Conservation (phyloP, 2,888 invertebrate genomes). For the Andrena chrysosceles region DNA sequence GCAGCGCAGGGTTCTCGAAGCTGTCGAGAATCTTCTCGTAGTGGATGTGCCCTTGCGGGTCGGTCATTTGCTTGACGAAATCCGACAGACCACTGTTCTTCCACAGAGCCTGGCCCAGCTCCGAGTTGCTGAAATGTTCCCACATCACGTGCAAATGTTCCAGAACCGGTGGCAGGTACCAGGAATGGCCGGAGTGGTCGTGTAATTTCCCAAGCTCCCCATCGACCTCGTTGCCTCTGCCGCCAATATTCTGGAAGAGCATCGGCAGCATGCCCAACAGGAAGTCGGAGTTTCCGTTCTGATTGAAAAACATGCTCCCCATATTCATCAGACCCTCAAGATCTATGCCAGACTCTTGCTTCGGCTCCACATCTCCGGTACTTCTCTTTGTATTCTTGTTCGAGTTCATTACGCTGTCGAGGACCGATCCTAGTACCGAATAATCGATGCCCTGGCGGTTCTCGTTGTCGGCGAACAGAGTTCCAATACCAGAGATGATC, state of each 20-base stretch:
- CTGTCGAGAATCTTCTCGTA: constrained; percentile 91
- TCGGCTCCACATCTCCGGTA: constrained; percentile 38
- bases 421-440: constrained; percentile 73
- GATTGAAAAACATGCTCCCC: constrained; percentile 81
- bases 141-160: constrained; percentile 91
- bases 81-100: constrained; percentile 90
- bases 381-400: constrained; percentile 51
- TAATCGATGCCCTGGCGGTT: constrained; percentile 73
- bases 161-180: constrained; percentile 90
- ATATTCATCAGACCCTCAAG: constrained; percentile 78
- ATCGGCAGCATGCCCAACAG: constrained; percentile 88
- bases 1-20: constrained; percentile 92
- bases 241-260: constrained; percentile 88
- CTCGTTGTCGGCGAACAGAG: constrained; percentile 73
- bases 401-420: constrained; percentile 69
- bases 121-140: constrained; percentile 91
- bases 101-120: constrained; percentile 91
- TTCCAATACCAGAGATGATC: constrained; percentile 81
- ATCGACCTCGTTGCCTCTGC: constrained; percentile 88
- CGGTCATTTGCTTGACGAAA: constrained; percentile 89
- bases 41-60: constrained; percentile 89
- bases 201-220: constrained; percentile 88
- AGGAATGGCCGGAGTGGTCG: constrained; percentile 88
- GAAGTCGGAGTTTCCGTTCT: constrained; percentile 85
- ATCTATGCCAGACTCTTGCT: constrained; percentile 68